Evolutionary conservation across 2,888 invertebrate genomes (phyloP), one percentile per base, ranked within the genome.

Genomic region (Yponomeuta evonymella): DNA sequence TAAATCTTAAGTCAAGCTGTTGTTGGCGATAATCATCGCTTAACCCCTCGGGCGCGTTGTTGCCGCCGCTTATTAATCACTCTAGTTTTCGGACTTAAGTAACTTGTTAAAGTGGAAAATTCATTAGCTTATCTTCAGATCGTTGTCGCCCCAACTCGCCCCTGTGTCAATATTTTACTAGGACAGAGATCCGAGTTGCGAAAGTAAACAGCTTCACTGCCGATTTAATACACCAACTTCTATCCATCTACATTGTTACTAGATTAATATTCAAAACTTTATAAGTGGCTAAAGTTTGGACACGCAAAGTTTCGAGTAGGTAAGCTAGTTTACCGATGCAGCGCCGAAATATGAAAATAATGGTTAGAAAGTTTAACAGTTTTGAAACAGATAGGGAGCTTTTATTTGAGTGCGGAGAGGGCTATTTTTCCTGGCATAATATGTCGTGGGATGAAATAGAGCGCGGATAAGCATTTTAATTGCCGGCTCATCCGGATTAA

Each of bases 131-230:
- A 82, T 80, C 81, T 75, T 73, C 72, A 78, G 81, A 79, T 79
- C 80, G 75, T 75, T 79, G 78, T 78, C 74, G 74, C 71, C 73
- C 51, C 51, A 77, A 79, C 79, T 79, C 79, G 76, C 78, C 78
- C 75, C 79, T 79, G 77, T 76, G 81, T 82, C 82, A 86, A 85
- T 84, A 83, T 84, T 85, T 79, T 79, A 80, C 79, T 77, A 77
- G 73, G 76, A 74, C 75, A n/a, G 23, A 29, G 65, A 29, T 65
- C 65, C 23, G 33, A 29, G 33, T 65, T 65, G 12, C 65, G 51
- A 65, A 65, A 29, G 65, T 33, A 65, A 65, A 33, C 65, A 29
- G 33, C 65, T 29, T 30, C 11, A 33, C 33, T 65, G 29, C 43
- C 29, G 30, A 65, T 65, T 65, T 65, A 65, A 65, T 65, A 30